Base-by-base conservation (phyloP, 2,113 vertebrate genomes). In the Tauraco erythrolophus region DNA sequence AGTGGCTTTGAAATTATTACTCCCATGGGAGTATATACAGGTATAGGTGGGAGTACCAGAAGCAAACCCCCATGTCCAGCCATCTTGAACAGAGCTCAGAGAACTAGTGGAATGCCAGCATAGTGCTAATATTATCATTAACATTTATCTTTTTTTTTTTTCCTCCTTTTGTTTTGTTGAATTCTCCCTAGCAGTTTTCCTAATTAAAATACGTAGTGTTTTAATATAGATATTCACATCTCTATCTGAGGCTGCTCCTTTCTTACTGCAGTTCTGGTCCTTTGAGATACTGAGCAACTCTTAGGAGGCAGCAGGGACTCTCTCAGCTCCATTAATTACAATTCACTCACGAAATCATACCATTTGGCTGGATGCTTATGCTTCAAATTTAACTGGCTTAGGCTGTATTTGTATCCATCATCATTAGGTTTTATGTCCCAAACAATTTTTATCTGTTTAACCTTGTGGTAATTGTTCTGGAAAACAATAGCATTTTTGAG, bases 381-480 rank as follows among this genome's bases (percentile, higher is more conserved):
- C 71, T 76, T 89, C 86, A 88, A 0, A 89, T 95, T 61, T 81
- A 84, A 84, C 76, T 82, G 65, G 19, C 65, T 95, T 43, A n/a
- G 64, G 25, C 77, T 89, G 17, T 92, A 50, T 95, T 89, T 87
- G 37, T 96, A 81, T 89, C 88, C 45, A 17, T 24, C 82, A 80
- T 27, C 53, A 14, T 92, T 84, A 92, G 83, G 69, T 88, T 91
- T 82, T 71, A 87, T 77, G 94, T 96, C 87, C 70, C 86, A 82
- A 95, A 83, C 37, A 61, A n/a, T 76, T 90, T 88, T 86, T 76
- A 83, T 89, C 71, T 93, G 80, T 92, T 96, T 96, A 97, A 94
- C 83, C 80, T 92, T 46, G 66, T 79, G 74, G 74, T 84, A 79
- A 88, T 95, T 89, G 70, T 77, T 84, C 58, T 88, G 91, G 65